A percentile compares a stretch with the other conserved stretches of the same genome.
Conservation (phyloP, 2,888 invertebrate genomes). For the Mactromeris polynyma region DNA sequence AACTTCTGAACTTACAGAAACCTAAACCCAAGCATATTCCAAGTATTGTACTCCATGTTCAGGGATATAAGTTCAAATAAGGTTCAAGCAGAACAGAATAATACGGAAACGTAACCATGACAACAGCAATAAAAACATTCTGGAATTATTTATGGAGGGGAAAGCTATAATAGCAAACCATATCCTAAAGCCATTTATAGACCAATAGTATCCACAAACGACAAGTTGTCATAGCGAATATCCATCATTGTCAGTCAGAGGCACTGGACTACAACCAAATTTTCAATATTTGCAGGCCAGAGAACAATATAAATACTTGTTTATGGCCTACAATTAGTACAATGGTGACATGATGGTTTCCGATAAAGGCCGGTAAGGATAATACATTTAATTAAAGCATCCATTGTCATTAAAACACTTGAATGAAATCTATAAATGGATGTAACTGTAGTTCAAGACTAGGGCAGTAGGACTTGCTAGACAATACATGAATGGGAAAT, state of each 20-base stretch:
- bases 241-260: neutral
- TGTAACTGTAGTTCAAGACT: neutral
- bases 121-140: neutral
- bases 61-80: constrained; percentile 1
- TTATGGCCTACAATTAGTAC: neutral
- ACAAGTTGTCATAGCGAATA: neutral
- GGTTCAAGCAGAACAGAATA: neutral
- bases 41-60: neutral
- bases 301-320: neutral
- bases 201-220: neutral
- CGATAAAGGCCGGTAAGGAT: neutral
- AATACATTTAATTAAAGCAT: neutral
- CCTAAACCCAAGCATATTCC: neutral
- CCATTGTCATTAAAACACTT: neutral
- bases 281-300: neutral
- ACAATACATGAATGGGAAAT: neutral
- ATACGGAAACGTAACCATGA: neutral
- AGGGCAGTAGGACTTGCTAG: neutral
- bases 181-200: neutral
- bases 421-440: constrained; percentile 2
- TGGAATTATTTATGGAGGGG: neutral
- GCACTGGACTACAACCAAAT: neutral
- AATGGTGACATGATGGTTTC: neutral
- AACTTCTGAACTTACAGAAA: too few species aligned
- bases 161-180: neutral